These are phyloP conservation scores for Pristiophorus japonicus DNA, from an alignment of 2,113 vertebrate genomes.

Conservation along the genomic window DNA sequence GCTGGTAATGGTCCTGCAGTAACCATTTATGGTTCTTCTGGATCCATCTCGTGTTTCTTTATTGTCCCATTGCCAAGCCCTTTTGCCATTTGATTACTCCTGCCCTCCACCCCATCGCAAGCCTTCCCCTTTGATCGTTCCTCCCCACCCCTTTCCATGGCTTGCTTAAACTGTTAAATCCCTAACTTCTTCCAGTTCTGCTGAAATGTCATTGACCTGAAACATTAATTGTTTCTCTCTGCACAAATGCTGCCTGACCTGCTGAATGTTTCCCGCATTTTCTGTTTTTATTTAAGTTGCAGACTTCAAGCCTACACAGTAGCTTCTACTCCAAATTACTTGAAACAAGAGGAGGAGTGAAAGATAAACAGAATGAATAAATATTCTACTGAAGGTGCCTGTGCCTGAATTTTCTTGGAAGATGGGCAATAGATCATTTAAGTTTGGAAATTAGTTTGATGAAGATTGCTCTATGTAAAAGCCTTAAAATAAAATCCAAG, in stretches of 20 bases:
- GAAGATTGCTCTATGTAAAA: no score
- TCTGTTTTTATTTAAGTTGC: neutral
- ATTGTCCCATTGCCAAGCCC: no score
- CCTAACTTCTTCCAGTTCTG: neutral
- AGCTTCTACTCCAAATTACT: neutral
- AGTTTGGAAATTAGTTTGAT: no score
- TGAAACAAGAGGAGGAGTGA: neutral
- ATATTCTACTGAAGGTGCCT: neutral
- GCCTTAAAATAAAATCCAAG: neutral
- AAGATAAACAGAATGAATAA: neutral
- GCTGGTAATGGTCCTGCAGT: no score
- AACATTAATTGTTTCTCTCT: neutral
- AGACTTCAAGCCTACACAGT: neutral
- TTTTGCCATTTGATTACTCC: no score
- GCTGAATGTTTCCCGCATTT: neutral
- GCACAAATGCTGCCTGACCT: neutral
- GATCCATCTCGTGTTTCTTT: no score
- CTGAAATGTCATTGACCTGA: neutral
- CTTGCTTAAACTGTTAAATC: neutral
- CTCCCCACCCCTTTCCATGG: no score
- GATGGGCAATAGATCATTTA: neutral
- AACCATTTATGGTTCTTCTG: no score
- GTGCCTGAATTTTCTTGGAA: neutral
- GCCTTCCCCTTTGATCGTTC: no score
- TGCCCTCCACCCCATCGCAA: no score